Evolutionary conservation across 2,797 vertebrate genomes (phyloP).

Genomic region (Brachyalestes nurse): DNA sequence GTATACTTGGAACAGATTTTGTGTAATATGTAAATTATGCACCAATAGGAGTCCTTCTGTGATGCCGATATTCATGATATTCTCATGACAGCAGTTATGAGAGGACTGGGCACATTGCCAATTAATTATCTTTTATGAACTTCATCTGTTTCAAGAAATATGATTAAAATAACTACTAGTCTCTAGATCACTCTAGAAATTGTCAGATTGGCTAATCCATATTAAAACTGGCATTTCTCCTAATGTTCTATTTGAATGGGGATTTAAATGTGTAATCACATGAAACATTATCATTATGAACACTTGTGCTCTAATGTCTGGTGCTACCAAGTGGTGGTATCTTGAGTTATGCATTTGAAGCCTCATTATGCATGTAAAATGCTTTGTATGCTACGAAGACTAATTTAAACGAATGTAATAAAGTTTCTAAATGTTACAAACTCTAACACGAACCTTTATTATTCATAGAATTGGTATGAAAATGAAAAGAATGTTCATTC

Average conservation of each 20-base stretch:
- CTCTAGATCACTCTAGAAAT: neutral
- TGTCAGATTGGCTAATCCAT: neutral
- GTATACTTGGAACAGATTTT: slow-evolving; percentile 40
- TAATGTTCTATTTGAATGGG: neutral
- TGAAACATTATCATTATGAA: slow-evolving; percentile 11
- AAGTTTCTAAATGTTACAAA: slow-evolving; percentile 2
- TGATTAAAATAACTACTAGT: neutral
- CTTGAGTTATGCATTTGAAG: neutral
- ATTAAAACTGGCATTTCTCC: neutral
- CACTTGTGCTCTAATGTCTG: neutral
- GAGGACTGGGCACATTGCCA: slow-evolving; percentile 31
- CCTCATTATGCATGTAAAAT: neutral
- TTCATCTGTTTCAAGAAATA: slow-evolving; percentile 34
- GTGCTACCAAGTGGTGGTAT: neutral
- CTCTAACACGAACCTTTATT: neutral
- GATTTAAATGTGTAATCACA: slow-evolving; percentile 10
- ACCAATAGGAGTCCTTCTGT: slow-evolving; percentile 37
- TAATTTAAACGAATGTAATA: slow-evolving; percentile 5
- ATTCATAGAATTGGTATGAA: neutral
- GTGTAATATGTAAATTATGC: slow-evolving; percentile 32
- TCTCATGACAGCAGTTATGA: slow-evolving; percentile 35
- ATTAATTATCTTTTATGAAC: slow-evolving; percentile 54
- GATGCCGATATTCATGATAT: slow-evolving; percentile 21
- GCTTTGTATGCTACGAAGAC: neutral
- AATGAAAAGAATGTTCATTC: slow-evolving; percentile 9